phyloP scores from a whole-genome alignment of 2,888 invertebrate species.

The Tanypteryx hageni region DNA sequence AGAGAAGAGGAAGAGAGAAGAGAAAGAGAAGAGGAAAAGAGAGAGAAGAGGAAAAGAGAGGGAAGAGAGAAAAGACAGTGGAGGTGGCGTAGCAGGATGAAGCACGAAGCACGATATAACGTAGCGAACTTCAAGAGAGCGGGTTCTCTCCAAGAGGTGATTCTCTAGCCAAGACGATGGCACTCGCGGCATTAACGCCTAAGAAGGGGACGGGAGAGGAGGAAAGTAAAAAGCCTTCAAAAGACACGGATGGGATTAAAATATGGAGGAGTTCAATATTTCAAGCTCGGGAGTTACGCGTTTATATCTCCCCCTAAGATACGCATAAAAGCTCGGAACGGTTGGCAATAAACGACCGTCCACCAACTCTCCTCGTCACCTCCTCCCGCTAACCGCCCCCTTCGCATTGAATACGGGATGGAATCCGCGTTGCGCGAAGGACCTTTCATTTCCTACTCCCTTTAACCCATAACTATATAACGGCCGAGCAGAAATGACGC shows the following conservation, averaged over 20 bases:
- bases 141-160: background rate
- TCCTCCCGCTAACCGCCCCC: background rate
- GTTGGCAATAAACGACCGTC: background rate
- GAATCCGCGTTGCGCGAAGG: background rate
- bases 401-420: constrained; percentile 10
- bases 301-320: background rate
- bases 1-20: background rate
- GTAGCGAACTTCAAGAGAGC: background rate
- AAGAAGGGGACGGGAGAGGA: background rate
- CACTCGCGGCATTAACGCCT: background rate
- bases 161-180: background rate
- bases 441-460: background rate
- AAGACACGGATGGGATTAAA: constrained; percentile 1
- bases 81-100: too few relatives aligned
- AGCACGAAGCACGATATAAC: background rate
- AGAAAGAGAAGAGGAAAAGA: too few relatives aligned
- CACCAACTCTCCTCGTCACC: background rate
- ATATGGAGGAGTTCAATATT: constrained; percentile 10
- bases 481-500: background rate
- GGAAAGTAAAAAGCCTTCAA: background rate
- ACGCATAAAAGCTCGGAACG: background rate
- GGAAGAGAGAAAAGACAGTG: background rate
- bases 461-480: background rate
- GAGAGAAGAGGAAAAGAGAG: too few relatives aligned
- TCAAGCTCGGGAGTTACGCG: constrained; percentile 21